A percentile compares a stretch with the other conserved stretches of the same genome.
Evolutionary conservation across 2,888 invertebrate genomes (phyloP).

Genomic region (Athripsodes cinereus): DNA sequence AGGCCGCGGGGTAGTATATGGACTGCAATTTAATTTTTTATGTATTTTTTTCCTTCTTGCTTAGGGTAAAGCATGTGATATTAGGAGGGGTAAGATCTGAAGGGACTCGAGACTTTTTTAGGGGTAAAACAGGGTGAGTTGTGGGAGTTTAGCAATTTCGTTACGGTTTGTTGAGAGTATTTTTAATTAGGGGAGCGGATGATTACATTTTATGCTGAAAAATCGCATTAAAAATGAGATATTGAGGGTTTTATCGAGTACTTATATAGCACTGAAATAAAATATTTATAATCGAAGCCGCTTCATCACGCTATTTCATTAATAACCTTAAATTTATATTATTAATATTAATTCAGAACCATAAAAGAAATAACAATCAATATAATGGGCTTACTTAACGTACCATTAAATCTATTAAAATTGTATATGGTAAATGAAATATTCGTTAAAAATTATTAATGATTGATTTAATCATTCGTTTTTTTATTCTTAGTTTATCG

Average conservation of each 20-base stretch:
- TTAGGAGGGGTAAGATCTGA: slow-evolving; percentile 16
- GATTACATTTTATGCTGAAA: slow-evolving; percentile 25
- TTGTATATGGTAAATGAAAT: no score
- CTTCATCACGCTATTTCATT: neutral
- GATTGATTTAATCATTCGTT: no score
- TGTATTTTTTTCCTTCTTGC: slow-evolving; percentile 43
- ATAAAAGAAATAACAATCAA: neutral
- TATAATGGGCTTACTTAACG: no score
- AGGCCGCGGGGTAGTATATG: slow-evolving; percentile 21
- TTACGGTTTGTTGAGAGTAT: slow-evolving; percentile 55
- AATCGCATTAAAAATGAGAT: slow-evolving; percentile 19
- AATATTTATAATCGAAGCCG: neutral
- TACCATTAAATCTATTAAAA: no score
- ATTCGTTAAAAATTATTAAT: no score
- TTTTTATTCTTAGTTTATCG: no score
- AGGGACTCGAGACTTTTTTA: slow-evolving; percentile 5
- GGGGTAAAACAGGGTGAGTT: slow-evolving; percentile 10
- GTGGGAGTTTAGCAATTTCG: slow-evolving; percentile 43
- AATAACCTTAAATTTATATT: neutral
- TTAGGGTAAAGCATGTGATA: slow-evolving; percentile 28
- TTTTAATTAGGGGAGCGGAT: slow-evolving; percentile 54
- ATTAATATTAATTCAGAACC: neutral
- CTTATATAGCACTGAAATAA: slow-evolving; percentile 12
- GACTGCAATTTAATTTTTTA: slow-evolving; percentile 51
- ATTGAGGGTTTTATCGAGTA: slow-evolving; percentile 15